These are phyloP conservation scores for Chloropsis cyanopogon DNA, from an alignment of 2,113 vertebrate species.

Conservation along the genomic window DNA sequence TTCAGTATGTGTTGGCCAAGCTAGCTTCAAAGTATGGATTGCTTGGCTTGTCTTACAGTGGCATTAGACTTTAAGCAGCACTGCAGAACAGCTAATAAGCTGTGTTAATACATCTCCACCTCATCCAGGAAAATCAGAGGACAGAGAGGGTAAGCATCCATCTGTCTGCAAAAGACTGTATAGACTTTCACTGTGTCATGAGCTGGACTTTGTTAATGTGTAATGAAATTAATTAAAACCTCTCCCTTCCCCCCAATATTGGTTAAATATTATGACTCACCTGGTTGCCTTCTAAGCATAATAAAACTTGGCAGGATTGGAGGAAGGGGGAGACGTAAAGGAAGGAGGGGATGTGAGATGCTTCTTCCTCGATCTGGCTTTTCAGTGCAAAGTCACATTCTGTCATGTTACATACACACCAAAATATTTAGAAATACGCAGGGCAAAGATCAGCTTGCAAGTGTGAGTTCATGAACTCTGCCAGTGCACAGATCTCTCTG, in stretches of 20 bases:
- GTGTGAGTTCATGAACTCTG: conserved; percentile 31
- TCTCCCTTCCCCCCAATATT: not conserved
- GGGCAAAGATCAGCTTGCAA: conserved; percentile 25
- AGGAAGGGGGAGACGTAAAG: not conserved
- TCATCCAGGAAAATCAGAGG: not conserved
- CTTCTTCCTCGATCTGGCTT: conserved; percentile 4
- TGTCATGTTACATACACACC: conserved; percentile 4
- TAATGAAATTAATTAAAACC: conserved; percentile 48
- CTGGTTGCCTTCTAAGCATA: conserved; percentile 25
- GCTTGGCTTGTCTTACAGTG: not conserved
- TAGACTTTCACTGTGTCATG: conserved; percentile 2
- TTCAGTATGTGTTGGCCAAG: not conserved
- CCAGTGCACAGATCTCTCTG: not conserved
- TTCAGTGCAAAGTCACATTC: conserved; percentile 17
- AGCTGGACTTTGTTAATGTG: not conserved
- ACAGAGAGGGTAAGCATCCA: conserved; percentile 15
- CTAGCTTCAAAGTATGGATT: not conserved
- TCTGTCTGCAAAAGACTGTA: conserved; percentile 5
- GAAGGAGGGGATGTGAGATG: not conserved
- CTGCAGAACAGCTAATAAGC: not conserved
- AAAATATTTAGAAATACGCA: conserved; percentile 39
- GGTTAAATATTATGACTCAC: conserved; percentile 24
- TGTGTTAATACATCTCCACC: not conserved
- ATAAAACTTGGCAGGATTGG: conserved; percentile 7
- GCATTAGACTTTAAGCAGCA: not conserved